Conservation (phyloP, 2,888 invertebrate genomes). For the Magallana nippona region DNA sequence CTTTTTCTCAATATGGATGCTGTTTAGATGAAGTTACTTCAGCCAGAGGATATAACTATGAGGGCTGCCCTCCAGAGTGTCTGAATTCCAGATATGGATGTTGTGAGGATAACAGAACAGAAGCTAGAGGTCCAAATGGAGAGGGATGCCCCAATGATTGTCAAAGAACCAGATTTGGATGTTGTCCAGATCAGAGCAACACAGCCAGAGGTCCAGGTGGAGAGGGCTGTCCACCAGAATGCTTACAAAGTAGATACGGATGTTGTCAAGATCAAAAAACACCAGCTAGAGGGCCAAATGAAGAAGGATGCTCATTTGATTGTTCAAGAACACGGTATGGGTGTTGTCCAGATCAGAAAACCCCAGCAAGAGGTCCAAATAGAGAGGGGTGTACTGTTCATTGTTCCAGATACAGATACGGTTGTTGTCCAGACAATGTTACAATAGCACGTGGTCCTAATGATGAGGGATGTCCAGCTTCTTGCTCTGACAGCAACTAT, state of each 20-base stretch:
- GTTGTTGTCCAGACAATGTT: slow-evolving; percentile 38
- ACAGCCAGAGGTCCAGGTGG: slow-evolving; percentile 82
- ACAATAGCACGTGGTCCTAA: slow-evolving; percentile 27
- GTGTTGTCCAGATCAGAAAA: slow-evolving; percentile 39
- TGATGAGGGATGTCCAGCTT: slow-evolving; percentile 28
- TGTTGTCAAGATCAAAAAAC: slow-evolving; percentile 79
- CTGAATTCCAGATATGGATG: slow-evolving; percentile 22
- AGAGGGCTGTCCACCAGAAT: slow-evolving; percentile 85
- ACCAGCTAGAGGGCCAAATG: slow-evolving; percentile 82
- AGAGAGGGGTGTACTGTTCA: background rate
- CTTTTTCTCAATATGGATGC: slow-evolving; percentile 89
- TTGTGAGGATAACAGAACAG: slow-evolving; percentile 38
- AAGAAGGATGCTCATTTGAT: slow-evolving; percentile 86
- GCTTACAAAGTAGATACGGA: slow-evolving; percentile 9
- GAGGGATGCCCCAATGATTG: slow-evolving; percentile 38
- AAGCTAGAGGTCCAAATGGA: slow-evolving; percentile 26
- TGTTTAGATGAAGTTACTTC: slow-evolving; percentile 36
- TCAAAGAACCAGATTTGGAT: slow-evolving; percentile 44
- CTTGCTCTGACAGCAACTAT: background rate
- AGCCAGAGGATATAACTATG: slow-evolving; percentile 28
- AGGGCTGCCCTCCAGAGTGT: slow-evolving; percentile 21
- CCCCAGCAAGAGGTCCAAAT: slow-evolving; percentile 29
- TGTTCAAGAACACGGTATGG: slow-evolving; percentile 15
- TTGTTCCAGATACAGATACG: slow-evolving; percentile 22
- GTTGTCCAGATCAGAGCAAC: slow-evolving; percentile 48